These are phyloP conservation scores for Apogon talboti DNA, from an alignment of 2,797 vertebrate species.

Conservation along the genomic window DNA sequence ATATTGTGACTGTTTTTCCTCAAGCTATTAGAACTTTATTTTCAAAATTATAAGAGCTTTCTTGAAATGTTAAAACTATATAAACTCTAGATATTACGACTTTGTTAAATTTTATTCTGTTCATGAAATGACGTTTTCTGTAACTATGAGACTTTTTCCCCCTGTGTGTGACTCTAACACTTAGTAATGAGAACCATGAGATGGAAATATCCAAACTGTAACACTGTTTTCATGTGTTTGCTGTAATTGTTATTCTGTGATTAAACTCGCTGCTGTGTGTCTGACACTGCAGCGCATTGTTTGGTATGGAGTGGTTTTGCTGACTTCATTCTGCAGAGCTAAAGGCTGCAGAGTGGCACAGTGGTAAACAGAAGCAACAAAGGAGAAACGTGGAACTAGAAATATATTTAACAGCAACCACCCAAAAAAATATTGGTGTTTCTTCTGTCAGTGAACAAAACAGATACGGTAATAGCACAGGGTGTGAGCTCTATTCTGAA, in stretches of 20 bases:
- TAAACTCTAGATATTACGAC: no score
- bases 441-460: neutral
- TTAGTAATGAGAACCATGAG: neutral
- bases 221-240: neutral
- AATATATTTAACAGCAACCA: neutral
- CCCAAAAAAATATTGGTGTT: neutral
- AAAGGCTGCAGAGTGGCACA: neutral
- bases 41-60: no score
- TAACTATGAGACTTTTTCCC: neutral
- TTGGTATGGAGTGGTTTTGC: neutral
- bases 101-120: no score
- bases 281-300: neutral
- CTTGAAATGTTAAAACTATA: no score
- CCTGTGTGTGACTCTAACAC: neutral
- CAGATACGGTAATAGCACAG: neutral
- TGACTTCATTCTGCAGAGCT: constrained; percentile 16
- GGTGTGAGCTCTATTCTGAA: neutral
- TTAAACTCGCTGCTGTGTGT: neutral
- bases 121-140: no score
- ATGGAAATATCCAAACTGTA: neutral
- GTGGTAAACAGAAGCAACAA: neutral
- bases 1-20: no score
- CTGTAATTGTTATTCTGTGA: neutral
- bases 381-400: neutral
- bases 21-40: no score